A percentile compares a stretch with the other conserved stretches of the same genome.
These are phyloP conservation scores for Pharmacophagus antenor DNA, from an alignment of 2,888 invertebrate genomes.

Conservation along the genomic window DNA sequence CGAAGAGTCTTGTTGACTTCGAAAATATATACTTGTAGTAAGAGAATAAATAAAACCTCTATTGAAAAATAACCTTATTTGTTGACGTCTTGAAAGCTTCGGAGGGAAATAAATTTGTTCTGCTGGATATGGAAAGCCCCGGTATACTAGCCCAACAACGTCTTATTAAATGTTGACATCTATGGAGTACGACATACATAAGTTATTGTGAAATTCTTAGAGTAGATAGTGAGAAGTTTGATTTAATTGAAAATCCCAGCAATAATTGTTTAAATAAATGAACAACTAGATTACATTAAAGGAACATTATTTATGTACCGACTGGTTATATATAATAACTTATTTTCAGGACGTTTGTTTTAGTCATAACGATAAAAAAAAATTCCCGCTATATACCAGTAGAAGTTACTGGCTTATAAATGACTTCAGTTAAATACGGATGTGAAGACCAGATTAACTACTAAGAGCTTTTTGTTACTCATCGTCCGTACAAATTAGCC, in stretches of 20 bases:
- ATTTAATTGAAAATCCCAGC: not conserved
- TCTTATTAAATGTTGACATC: conserved; percentile 63
- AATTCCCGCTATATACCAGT: not conserved
- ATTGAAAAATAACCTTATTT: conserved; percentile 77
- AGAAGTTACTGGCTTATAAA: not conserved
- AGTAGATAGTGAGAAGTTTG: conserved; percentile 4
- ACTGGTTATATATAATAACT: not conserved
- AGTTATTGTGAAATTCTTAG: conserved; percentile 28
- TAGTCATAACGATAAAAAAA: not conserved
- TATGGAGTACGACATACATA: conserved; percentile 25
- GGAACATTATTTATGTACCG: no score
- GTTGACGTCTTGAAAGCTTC: conserved; percentile 74
- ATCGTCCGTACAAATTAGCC: conserved; percentile 26
- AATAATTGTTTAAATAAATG: no score
- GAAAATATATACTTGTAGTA: conserved; percentile 41
- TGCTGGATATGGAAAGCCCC: conserved; percentile 61
- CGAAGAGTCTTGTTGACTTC: conserved; percentile 38
- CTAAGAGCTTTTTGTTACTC: conserved; percentile 19
- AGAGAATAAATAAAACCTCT: conserved; percentile 60
- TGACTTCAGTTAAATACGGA: conserved; percentile 8
- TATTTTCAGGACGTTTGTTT: no score
- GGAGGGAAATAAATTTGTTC: conserved; percentile 74
- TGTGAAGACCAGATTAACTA: conserved; percentile 20
- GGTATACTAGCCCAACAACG: conserved; percentile 56
- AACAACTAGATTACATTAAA: no score